Conservation (phyloP, 2,888 invertebrate genomes). For the Philaethria dido region DNA sequence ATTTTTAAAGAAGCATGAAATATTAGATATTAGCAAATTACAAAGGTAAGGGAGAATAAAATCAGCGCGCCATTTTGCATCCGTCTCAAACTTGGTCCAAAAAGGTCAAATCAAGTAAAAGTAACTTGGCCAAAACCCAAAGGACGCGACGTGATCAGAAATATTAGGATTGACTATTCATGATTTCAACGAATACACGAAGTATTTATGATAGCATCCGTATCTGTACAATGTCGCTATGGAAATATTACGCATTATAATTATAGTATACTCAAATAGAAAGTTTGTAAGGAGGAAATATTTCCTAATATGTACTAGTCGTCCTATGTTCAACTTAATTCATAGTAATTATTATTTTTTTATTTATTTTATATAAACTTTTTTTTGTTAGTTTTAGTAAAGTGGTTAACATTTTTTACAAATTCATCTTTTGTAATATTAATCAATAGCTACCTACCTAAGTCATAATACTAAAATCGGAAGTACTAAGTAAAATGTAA, state of each 20-base stretch:
- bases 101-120: constrained; percentile 55
- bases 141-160: constrained; percentile 70
- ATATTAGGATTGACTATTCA: constrained; percentile 74
- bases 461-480: too few relatives aligned
- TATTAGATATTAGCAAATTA: background rate
- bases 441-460: too few relatives aligned
- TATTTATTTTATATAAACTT: background rate
- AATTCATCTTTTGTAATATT: too few relatives aligned
- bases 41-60: background rate
- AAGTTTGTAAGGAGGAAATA: background rate
- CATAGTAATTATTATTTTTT: too few relatives aligned
- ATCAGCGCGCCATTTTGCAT: constrained; percentile 23
- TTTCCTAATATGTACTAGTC: background rate
- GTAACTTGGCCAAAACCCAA: constrained; percentile 70
- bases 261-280: background rate
- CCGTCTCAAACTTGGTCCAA: constrained; percentile 40
- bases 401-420: too few relatives aligned
- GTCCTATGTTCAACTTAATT: too few relatives aligned
- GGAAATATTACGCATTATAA: background rate
- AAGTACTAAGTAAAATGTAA: background rate
- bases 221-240: constrained; percentile 12
- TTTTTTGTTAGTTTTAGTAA: too few relatives aligned
- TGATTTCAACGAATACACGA: constrained; percentile 50
- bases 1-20: background rate
- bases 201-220: constrained; percentile 20